Evolutionary conservation across 1,140 invertebrate genomes (phyloP), one percentile per base, ranked within the genome.

Genomic region (Tetragonula clypearis): DNA sequence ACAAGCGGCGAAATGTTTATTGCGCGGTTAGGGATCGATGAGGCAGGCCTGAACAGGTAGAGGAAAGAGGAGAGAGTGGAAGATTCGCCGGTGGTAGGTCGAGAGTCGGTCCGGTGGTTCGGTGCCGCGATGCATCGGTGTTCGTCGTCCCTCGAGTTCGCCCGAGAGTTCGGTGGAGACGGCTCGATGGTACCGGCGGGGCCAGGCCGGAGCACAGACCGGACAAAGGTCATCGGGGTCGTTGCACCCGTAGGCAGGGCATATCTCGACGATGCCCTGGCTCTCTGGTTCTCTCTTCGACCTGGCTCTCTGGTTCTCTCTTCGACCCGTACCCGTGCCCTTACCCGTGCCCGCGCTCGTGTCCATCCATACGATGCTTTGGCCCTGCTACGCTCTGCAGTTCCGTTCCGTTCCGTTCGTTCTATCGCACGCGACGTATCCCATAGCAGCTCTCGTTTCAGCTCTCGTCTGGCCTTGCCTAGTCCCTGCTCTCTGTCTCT

Each of bases 171-270:
- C 68, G 73, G 69, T 30, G 82, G 86, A 88, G 86, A 84, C 80
- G 77, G 78, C 85, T 84, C 81, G 87, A 68, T 83, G 90, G 90
- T 92, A 92, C 91, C 91, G 88, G 87, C 91, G 85, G 87, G 92
- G 90, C 83, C 86, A 83, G 83, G 88, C 86, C 91, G 89, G 93
- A 93, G 93, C 92, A 92, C 92, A 89, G 93, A 90, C 92, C 92
- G 94, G 93, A 92, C 94, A 94, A 94, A 94, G 94, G 93, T 94
- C 94, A 94, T 90, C 80, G 62, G 93, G 94, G 94, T 94, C 94
- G 93, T 94, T 94, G 94, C 94, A 94, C 94, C 93, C 94, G 93
- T 92, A 93, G 93, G 92, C 92, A 92, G 93, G 93, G 93, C 93
- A 94, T 94, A 93, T 93, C 90, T 86, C 91, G 89, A 90, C 90